Evolutionary conservation across 1,140 invertebrate species (phyloP), one percentile per base, ranked within the genome.

Genomic region (Mactra quadrangularis): DNA sequence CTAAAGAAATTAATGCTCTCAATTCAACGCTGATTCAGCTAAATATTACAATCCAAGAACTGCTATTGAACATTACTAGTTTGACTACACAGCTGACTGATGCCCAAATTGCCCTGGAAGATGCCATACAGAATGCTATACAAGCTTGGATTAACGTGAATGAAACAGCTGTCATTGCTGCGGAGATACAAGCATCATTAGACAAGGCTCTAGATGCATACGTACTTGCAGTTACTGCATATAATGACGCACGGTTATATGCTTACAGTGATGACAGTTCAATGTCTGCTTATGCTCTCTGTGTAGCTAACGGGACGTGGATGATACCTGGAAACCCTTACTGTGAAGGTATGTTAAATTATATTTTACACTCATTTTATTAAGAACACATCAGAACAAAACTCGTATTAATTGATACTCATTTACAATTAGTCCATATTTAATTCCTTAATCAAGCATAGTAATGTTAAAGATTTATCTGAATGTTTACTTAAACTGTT

Each of bases 321-420:
- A n/a, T 27, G 22, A 68, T 50, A 50, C 45, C 64, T 3, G 64
- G 64, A 33, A 7, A 68, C 1, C 64, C 64, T 9, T 68, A 68
- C 19, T 68, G 64, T 68, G 22, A 47, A 22, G 64, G 64, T 68
- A 50, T 9, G 19, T n/a, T n/a, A n/a, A n/a, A n/a, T n/a, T n/a
- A n/a, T n/a, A n/a, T n/a, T n/a, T n/a, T n/a, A n/a, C n/a, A n/a
- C n/a, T n/a, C n/a, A n/a, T n/a, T n/a, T n/a, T n/a, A n/a, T n/a
- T n/a, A n/a, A n/a, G n/a, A n/a, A n/a, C n/a, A n/a, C n/a, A n/a
- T n/a, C n/a, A n/a, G n/a, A n/a, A n/a, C n/a, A n/a, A n/a, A n/a
- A n/a, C n/a, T n/a, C n/a, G n/a, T n/a, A n/a, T n/a, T n/a, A n/a
- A n/a, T n/a, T n/a, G n/a, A n/a, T n/a, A n/a, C n/a, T n/a, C n/a